A percentile compares a stretch with the other conserved stretches of the same genome.
Conservation (phyloP, 2,888 invertebrate genomes). For the Panzeria rudis region DNA sequence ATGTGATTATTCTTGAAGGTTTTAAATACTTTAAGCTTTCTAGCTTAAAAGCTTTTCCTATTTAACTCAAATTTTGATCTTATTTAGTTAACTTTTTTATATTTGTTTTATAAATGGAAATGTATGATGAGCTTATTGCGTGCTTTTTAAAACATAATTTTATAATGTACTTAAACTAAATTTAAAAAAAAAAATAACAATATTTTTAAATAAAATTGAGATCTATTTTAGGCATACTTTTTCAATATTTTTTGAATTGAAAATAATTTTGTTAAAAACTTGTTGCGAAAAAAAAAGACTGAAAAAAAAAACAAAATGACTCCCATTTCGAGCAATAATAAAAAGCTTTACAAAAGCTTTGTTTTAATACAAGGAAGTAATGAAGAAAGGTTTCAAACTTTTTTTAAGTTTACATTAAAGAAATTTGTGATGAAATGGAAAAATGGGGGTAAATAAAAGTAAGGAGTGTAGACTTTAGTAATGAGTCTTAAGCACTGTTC, state of each 20-base stretch:
- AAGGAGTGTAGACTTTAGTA: no score
- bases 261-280: conserved; percentile 22
- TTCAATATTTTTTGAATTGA: not conserved
- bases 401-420: no score
- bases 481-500: not conserved
- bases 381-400: not conserved
- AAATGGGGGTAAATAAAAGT: no score
- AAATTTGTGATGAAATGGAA: no score
- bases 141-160: conserved; percentile 30
- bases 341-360: conserved; percentile 62
- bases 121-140: conserved; percentile 31
- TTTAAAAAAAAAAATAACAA: conserved; percentile 52
- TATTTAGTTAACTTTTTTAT: conserved; percentile 20
- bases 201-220: conserved; percentile 67
- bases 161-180: conserved; percentile 28
- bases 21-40: no score
- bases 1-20: no score
- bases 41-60: not conserved
- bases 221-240: conserved; percentile 68
- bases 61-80: conserved; percentile 8
- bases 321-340: not conserved
- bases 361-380: not conserved
- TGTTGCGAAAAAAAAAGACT: not conserved
- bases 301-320: conserved; percentile 10
- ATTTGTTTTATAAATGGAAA: conserved; percentile 44